phyloP scores from a whole-genome alignment of 2,113 vertebrate genomes.

The Camarhynchus parvulus region DNA sequence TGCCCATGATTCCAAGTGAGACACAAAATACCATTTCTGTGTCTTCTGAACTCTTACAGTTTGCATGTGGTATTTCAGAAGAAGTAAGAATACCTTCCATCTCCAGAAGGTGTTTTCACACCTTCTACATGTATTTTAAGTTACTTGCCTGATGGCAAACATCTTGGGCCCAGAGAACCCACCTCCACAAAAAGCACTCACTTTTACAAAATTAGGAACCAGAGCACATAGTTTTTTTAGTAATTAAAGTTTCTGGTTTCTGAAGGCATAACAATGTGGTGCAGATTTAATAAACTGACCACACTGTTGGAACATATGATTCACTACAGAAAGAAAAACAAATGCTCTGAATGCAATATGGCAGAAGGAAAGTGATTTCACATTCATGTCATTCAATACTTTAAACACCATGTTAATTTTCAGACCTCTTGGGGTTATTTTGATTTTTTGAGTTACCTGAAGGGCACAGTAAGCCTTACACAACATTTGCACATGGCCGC shows the following conservation, averaged over 20 bases:
- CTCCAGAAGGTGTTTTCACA: neutral
- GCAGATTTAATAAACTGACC: neutral
- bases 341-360: neutral
- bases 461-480: neutral
- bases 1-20: neutral
- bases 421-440: neutral
- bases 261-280: neutral
- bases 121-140: neutral
- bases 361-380: neutral
- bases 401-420: neutral
- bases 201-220: neutral
- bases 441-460: neutral
- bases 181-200: neutral
- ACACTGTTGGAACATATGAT: neutral
- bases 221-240: neutral
- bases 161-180: neutral
- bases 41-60: neutral
- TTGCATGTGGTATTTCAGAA: neutral
- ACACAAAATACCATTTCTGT: neutral
- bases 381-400: neutral
- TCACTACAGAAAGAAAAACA: neutral
- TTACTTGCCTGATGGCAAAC: neutral
- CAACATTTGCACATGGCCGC: rapidly evolving
- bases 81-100: neutral
- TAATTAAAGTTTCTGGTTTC: neutral